phyloP scores from a whole-genome alignment of 2,888 invertebrate species.

The Nasonovia ribisnigri region DNA sequence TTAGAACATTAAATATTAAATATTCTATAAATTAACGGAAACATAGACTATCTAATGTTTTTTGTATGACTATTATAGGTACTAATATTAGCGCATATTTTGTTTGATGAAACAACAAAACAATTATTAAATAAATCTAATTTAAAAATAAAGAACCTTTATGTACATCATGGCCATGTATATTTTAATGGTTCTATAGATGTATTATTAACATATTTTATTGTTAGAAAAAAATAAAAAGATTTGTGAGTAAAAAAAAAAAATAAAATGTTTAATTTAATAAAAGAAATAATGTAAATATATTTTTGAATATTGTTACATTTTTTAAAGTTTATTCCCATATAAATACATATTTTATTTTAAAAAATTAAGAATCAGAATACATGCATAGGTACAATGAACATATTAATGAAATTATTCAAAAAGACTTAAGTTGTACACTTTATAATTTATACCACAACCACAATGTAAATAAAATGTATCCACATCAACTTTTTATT shows the following conservation, averaged over 20 bases:
- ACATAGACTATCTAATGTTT: neutral
- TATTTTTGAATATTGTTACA: neutral
- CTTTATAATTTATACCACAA: neutral
- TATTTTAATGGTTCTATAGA: neutral
- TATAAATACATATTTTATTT: neutral
- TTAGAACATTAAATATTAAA: neutral
- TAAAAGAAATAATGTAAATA: too few species aligned
- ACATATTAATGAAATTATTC: neutral
- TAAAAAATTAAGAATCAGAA: neutral
- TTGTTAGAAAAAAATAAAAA: too few species aligned
- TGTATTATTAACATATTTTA: neutral
- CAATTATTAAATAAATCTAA: neutral
- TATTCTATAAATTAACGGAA: neutral
- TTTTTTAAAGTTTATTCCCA: neutral
- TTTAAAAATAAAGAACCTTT: neutral
- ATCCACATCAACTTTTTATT: neutral
- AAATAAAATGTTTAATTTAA: too few species aligned
- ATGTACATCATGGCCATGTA: neutral
- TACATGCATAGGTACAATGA: neutral
- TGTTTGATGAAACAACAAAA: neutral
- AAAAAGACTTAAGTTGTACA: neutral
- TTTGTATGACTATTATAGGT: neutral
- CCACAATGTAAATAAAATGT: neutral
- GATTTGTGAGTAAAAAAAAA: too few species aligned
- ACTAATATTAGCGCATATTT: neutral